Conservation (phyloP, 2,113 vertebrate genomes). For the Myiozetetes cayanensis region DNA sequence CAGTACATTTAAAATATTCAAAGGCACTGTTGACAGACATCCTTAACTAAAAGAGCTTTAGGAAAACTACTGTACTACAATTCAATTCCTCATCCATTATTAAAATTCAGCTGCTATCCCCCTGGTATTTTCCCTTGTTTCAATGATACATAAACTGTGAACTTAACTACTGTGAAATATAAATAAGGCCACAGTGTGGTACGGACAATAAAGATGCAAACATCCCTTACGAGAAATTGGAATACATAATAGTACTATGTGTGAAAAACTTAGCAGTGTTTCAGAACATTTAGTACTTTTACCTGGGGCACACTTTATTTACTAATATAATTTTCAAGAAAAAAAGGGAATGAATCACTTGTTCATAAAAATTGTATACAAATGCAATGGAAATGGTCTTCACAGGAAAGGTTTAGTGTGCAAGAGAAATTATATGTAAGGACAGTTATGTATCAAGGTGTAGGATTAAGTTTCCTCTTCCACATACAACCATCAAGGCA, state of each 20-base stretch:
- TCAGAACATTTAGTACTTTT: neutral
- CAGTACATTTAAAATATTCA: neutral
- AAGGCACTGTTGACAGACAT: neutral
- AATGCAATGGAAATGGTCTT: neutral
- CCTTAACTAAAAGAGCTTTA: neutral
- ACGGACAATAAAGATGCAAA: neutral
- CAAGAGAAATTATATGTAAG: neutral
- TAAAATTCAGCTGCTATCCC: conserved; percentile 7
- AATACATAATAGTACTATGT: neutral
- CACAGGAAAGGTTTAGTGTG: neutral
- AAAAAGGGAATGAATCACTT: neutral
- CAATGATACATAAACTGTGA: conserved; percentile 14
- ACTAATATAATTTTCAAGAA: neutral
- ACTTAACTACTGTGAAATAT: conserved; percentile 33
- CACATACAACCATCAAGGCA: neutral
- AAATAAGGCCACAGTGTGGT: neutral
- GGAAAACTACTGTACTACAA: neutral
- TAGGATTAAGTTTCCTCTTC: neutral
- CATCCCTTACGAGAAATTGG: neutral
- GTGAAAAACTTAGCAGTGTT: neutral
- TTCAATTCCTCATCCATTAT: neutral
- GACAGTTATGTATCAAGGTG: neutral
- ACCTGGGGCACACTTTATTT: neutral
- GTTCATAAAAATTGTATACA: neutral
- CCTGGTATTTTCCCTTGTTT: neutral